phyloP scores from a whole-genome alignment of 2,888 invertebrate species.

The Alentia gelatinosa region DNA sequence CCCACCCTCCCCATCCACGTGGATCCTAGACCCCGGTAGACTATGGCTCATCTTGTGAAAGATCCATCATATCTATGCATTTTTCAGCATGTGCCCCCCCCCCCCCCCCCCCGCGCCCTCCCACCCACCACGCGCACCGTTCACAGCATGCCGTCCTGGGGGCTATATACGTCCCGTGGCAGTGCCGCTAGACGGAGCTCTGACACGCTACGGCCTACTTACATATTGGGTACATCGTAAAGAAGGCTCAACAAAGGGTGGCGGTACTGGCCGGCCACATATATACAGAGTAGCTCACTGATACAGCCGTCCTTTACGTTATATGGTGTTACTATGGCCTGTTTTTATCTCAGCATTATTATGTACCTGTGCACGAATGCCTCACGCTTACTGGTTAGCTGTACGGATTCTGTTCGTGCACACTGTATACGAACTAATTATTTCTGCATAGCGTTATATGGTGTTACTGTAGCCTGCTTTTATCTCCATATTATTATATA shows the following conservation, averaged over 20 bases:
- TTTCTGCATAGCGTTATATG: too few species aligned
- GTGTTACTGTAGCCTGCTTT: too few species aligned
- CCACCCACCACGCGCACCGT: neutral
- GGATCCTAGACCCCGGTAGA: neutral
- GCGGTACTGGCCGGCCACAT: too few species aligned
- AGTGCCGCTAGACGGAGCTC: neutral
- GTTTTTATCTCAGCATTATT: too few species aligned
- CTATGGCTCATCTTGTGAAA: neutral
- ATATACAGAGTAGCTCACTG: too few species aligned
- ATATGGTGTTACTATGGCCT: too few species aligned
- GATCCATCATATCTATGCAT: slow-evolving; percentile 34
- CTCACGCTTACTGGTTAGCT: too few species aligned
- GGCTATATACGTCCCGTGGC: neutral
- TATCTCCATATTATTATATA: too few species aligned
- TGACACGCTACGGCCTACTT: slow-evolving; percentile 15
- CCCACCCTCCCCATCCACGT: neutral
- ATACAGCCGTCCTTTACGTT: too few species aligned
- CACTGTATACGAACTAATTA: too few species aligned
- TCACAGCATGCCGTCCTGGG: neutral
- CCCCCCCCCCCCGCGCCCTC: neutral
- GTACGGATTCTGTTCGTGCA: too few species aligned
- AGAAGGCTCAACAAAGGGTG: neutral
- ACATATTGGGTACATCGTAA: neutral
- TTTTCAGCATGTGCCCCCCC: slow-evolving; percentile 8
- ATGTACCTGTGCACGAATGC: too few species aligned